Evolutionary conservation across 2,797 vertebrate species (phyloP).

Genomic region (Acanthiza pusilla): DNA sequence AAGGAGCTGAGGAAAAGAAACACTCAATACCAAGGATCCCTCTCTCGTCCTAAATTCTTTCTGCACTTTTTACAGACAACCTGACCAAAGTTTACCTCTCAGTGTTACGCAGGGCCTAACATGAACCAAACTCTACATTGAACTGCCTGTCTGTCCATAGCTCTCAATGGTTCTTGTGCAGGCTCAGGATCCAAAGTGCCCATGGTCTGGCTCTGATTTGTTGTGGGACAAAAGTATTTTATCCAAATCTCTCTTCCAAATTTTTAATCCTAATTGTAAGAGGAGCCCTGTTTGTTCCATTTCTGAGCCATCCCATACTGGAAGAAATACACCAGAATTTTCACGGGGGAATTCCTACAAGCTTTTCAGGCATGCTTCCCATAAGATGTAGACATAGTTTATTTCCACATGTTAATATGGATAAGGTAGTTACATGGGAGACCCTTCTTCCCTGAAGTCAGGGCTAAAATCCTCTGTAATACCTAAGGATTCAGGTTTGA

Average conservation of each 20-base stretch:
- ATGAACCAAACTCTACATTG: background rate
- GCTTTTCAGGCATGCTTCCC: background rate
- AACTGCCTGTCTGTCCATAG: background rate
- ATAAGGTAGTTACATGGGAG: background rate
- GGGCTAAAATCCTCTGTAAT: background rate
- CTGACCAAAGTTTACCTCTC: background rate
- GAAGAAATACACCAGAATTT: background rate
- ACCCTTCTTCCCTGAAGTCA: background rate
- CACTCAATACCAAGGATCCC: background rate
- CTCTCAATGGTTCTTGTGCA: background rate
- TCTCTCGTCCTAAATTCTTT: background rate
- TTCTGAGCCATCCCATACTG: background rate
- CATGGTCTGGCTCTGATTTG: background rate
- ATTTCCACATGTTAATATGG: background rate
- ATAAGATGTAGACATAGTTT: background rate
- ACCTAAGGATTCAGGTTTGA: background rate
- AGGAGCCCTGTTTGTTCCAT: background rate
- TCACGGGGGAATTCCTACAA: background rate
- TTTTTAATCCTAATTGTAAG: background rate
- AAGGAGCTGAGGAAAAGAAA: background rate
- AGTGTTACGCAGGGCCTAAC: background rate
- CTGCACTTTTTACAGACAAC: background rate
- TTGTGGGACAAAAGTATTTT: background rate
- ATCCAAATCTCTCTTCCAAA: background rate
- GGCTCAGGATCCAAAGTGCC: background rate